Evolutionary conservation across 1,140 invertebrate species (phyloP), one percentile per base, ranked within the genome.

Genomic region (Anthonomus grandis): DNA sequence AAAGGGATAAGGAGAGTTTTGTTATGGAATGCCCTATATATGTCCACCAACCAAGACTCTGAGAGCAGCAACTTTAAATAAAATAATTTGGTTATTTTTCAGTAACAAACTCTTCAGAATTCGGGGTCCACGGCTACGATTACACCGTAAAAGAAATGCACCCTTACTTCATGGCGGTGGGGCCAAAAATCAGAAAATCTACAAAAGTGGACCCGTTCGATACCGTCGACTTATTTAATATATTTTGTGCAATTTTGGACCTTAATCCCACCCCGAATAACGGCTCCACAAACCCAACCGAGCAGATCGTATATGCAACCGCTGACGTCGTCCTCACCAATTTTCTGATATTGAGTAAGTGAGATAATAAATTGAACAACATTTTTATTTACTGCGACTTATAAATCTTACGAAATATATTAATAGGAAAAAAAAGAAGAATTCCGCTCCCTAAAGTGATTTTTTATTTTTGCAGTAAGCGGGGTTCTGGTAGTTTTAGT

Each of bases 51-150:
- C n/a, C n/a, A n/a, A n/a, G n/a, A n/a, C n/a, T n/a, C n/a, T n/a
- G n/a, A n/a, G n/a, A n/a, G n/a, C n/a, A n/a, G 21, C 13, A 41
- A 3, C 25, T 1, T 3, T 50, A 21, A 17, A 25, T 41, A 39
- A 6, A 4, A 25, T 41, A 18, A 21, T 15, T 44, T 19, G n/a
- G n/a, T 46, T 60, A 12, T 64, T 50, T 65, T 71, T 59, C 59
- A 81, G 76, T 79, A 25, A 76, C 72, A 42, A 68, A 72, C 59
- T 56, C 70, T 24, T 72, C 74, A n/a, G 69, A 75, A 65, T 83
- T 81, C 68, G 86, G 86, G 2, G 65, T 79, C n/a, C 86, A 88
- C 67, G 86, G 86, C 1, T 89, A 86, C 62, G 79, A 83, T 57
- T 85, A 85, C 59, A 69, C 69, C 12, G 65, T 73, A 2, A 47